Base-by-base conservation (phyloP, 1,140 invertebrate genomes). In the Scaptomyza hsui region DNA sequence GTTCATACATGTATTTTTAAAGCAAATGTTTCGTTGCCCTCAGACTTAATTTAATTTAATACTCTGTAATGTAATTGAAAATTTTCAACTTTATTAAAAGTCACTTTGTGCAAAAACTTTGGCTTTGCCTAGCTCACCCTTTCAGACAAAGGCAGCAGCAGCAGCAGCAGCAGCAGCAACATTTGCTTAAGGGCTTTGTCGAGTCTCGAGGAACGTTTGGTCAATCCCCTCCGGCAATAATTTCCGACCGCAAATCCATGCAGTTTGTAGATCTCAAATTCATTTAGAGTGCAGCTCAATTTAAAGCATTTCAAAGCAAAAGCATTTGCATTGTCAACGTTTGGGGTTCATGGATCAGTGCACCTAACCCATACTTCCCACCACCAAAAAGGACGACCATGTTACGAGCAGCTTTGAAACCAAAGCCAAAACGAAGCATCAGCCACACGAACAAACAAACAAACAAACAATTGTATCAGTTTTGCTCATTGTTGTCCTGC, bases 291-390 rank as follows among this genome's bases (percentile, higher is more conserved):
- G 42, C 52, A 64, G 49, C 51, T 45, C 41, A 35, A 41, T 42
- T 39, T 48, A 16, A 15, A 32, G 52, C 45, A 65, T 49, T 65
- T 48, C 41, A 39, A 29, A 29, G 53, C 44, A 35, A 51, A 49
- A 42, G 63, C 63, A 59, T 64, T 39, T 57, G 44, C 51, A 19
- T n/a, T 52, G 49, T 52, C 44, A 57, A 56, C 51, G 12, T 16
- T 48, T 24, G n/a, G 29, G 24, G 9, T 26, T 47, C 29, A 12
- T 45, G 29, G 41, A 45, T 44, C 29, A 45, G 24, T 45, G 61
- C 35, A 18, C 41, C 41, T 4, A 4, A 21, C 19, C 4, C 19
- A 21, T 4, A 1, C 1, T 21, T 4, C 1, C 26, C 26, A 29
- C 6, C 4, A 18, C 15, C 10, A 24, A 35, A 49, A 24, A 29